Percentiles rank a stretch among this genome's conserved stretches.
These are phyloP conservation scores for Mobula birostris DNA, from an alignment of 2,113 vertebrate genomes.

Conservation along the genomic window DNA sequence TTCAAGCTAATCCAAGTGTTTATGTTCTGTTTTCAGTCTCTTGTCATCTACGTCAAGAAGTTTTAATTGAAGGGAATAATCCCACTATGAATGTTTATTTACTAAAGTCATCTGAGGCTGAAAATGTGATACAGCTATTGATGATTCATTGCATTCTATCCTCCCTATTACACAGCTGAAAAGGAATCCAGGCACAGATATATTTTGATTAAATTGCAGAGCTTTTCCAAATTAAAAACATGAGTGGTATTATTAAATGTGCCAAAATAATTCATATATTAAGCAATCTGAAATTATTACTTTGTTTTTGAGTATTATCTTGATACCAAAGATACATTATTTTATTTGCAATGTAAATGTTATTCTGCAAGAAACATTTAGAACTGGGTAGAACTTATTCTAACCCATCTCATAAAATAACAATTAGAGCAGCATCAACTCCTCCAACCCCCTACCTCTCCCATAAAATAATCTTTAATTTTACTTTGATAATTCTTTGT, in stretches of 20 bases:
- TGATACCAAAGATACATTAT: not conserved
- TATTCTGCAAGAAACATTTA: not conserved
- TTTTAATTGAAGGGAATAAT: too few relatives aligned
- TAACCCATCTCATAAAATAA: not conserved
- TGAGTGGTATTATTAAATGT: not conserved
- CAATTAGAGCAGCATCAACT: not conserved
- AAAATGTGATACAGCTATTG: too few relatives aligned
- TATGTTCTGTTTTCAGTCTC: too few relatives aligned
- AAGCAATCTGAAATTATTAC: not conserved
- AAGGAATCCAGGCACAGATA: not conserved
- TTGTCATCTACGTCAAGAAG: too few relatives aligned
- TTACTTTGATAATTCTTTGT: too few relatives aligned
- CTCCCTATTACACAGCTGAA: too few relatives aligned
- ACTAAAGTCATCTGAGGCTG: too few relatives aligned
- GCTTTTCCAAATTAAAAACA: not conserved
- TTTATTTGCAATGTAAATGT: not conserved
- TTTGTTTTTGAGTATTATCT: not conserved
- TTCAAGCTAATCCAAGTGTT: too few relatives aligned
- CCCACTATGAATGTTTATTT: too few relatives aligned
- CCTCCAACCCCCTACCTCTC: too few relatives aligned
- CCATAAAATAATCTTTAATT: too few relatives aligned
- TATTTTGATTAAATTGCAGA: not conserved
- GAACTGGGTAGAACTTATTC: not conserved
- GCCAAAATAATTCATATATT: not conserved
- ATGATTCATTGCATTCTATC: too few relatives aligned